Conservation (phyloP, 1,140 invertebrate species). For the Brachionus koreanus region DNA sequence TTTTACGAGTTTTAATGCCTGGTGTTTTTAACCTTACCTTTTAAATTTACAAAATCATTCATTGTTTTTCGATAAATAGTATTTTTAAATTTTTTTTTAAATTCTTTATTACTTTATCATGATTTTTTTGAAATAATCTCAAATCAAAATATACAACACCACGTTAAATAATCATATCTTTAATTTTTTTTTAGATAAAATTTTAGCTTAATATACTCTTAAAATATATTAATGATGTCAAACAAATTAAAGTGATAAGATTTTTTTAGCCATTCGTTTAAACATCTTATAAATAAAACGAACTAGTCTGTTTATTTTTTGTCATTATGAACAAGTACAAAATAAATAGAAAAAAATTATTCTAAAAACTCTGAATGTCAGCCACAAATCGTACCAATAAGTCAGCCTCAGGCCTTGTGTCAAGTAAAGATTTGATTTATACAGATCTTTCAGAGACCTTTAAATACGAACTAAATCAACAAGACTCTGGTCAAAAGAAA, state of each 20-base stretch:
- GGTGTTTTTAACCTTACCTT: too few relatives aligned
- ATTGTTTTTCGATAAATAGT: neutral
- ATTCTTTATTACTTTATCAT: neutral
- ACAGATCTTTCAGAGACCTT: neutral
- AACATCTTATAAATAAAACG: neutral
- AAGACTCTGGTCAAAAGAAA: neutral
- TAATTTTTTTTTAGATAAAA: neutral
- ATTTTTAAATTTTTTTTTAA: neutral
- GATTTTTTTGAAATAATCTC: neutral
- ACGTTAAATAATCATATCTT: neutral
- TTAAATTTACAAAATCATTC: neutral
- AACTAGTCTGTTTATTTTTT: neutral
- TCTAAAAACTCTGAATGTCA: neutral
- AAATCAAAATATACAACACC: neutral
- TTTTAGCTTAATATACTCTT: neutral
- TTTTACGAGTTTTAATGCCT: neutral
- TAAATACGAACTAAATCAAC: neutral
- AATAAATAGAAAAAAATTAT: neutral
- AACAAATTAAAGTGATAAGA: neutral
- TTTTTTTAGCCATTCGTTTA: neutral
- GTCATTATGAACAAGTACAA: neutral
- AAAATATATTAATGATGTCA: neutral
- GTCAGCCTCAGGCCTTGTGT: neutral
- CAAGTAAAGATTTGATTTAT: neutral
- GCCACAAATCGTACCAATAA: neutral